Conservation (phyloP, 2,888 invertebrate species). For the Onchidella celtica region DNA sequence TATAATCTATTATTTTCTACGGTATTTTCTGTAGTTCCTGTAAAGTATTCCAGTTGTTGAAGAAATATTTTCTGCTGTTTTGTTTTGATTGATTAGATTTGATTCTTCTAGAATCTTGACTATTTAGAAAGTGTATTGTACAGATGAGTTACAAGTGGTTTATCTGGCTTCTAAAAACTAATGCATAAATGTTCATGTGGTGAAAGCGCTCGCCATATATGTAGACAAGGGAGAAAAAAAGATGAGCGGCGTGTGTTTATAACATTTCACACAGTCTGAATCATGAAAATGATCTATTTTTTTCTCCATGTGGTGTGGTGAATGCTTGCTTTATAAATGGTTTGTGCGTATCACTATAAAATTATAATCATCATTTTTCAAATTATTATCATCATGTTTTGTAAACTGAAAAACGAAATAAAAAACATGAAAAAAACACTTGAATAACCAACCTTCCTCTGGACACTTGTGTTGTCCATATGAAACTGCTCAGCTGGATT, state of each 20-base stretch:
- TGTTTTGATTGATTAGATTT: conserved; percentile 11
- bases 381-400: conserved; percentile 20
- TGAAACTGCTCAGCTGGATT: conserved; percentile 47
- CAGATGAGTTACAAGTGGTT: not conserved
- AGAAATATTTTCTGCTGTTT: conserved; percentile 4
- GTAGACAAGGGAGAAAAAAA: not conserved
- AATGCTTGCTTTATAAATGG: not conserved
- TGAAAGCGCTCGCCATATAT: not conserved
- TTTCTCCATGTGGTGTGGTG: conserved; percentile 6
- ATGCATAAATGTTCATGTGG: conserved; percentile 7
- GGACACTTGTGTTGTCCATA: conserved; percentile 40
- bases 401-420: conserved; percentile 8
- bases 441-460: conserved; percentile 39
- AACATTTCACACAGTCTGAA: not conserved
- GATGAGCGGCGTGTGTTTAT: not conserved
- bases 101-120: not conserved
- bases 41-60: conserved; percentile 5
- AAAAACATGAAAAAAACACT: conserved; percentile 6
- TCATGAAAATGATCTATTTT: conserved; percentile 11
- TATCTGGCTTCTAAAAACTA: conserved; percentile 5
- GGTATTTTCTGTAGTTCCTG: not conserved
- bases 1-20: too few relatives aligned
- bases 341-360: conserved; percentile 4
- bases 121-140: not conserved
- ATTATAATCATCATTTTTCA: conserved; percentile 19